Base-by-base conservation (phyloP, 1,140 invertebrate genomes). In the Teleopsis dalmanni region DNA sequence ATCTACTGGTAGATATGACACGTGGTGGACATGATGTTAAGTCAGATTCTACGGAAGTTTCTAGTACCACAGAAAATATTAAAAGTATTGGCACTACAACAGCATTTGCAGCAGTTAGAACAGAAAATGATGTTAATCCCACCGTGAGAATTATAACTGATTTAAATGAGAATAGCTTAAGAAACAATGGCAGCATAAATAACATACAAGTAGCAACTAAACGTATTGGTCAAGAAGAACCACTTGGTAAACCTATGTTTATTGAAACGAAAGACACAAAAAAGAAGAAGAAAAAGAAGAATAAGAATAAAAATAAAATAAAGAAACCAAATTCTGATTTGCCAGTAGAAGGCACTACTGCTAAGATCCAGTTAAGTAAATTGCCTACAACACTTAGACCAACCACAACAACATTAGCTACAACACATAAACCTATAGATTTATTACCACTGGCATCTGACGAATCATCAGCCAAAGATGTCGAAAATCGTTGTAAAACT, bases 1-100 rank as follows among this genome's bases (percentile, higher is more conserved):
- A 82, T 59, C 88, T 88, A 60, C 76, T 91, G 41, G 84, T 91
- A 0, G 88, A 89, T 54, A 87, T 87, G 75, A 88, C 80, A 2
- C 69, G 78, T 3, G 78, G 77, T 4, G 69, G 65, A 1, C 62
- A 68, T 33, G 60, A 67, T 14, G 23, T 38, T 21, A 72, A 63
- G 34, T 4, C 3, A 9, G n/a, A 18, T 13, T 13, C 23, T 21
- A 9, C 9, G 13, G 19, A 13, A n/a, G 16, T 42, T 9, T 37
- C 57, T 8, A 29, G 16, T 9, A 71, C 74, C 19, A 40, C 29
- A 13, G 16, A 16, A 2, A 33, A 3, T 10, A 40, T 36, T 3
- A 51, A 14, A 46, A 45, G 19, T 26, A n/a, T 26, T 2, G 52
- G 48, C 9, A 36, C 23, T 14, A 42, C 26, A 33, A 42, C 22